Conservation (phyloP, 2,888 invertebrate species). For the Willowsia nigromaculata region DNA sequence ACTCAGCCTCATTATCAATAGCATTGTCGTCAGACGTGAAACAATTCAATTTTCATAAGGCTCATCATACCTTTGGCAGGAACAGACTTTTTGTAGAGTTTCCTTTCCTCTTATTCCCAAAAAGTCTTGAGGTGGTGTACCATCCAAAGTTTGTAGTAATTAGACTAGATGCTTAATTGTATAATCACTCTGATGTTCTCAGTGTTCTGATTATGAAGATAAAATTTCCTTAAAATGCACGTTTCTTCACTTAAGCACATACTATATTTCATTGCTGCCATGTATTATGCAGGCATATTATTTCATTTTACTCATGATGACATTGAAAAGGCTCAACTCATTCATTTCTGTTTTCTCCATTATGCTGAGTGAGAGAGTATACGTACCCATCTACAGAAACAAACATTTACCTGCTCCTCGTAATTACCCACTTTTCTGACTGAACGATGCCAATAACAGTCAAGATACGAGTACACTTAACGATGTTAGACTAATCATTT, state of each 20-base stretch:
- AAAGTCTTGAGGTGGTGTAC: neutral
- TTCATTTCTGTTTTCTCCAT: neutral
- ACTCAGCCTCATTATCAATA: constrained; percentile 65
- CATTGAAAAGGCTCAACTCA: constrained; percentile 3
- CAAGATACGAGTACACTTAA: constrained; percentile 9
- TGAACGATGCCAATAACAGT: constrained; percentile 25
- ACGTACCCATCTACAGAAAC: neutral
- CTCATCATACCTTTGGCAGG: neutral
- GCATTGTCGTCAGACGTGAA: constrained; percentile 38
- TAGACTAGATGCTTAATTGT: neutral
- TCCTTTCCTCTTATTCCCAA: neutral
- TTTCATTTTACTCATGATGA: neutral
- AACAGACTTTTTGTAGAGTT: no score
- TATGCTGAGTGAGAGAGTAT: neutral
- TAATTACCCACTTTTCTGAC: constrained; percentile 31
- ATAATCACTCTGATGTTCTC: neutral
- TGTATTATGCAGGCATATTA: no score
- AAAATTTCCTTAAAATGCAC: neutral
- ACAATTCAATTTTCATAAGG: constrained; percentile 65
- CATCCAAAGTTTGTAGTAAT: neutral
- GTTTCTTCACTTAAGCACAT: neutral
- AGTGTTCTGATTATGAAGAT: neutral
- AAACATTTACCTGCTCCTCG: neutral
- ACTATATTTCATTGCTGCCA: neutral
- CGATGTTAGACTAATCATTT: constrained; percentile 18